These are phyloP conservation scores for Poecile atricapillus DNA, from an alignment of 2,113 vertebrate species.

Conservation along the genomic window DNA sequence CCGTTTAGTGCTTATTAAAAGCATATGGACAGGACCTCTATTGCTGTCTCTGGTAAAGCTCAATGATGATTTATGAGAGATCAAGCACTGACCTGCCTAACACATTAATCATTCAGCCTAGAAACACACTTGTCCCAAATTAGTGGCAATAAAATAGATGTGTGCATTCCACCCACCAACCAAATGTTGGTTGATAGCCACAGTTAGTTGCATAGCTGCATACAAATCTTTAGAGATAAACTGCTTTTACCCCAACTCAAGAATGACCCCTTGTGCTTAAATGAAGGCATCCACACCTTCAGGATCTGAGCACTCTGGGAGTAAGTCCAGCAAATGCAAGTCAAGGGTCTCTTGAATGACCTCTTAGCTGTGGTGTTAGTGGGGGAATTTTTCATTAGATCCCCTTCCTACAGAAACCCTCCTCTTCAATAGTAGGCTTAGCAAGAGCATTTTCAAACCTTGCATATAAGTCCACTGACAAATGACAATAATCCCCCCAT, in stretches of 20 bases:
- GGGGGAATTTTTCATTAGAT: background rate
- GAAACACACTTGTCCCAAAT: background rate
- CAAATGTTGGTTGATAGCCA: background rate
- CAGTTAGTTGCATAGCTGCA: background rate
- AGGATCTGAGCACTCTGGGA: background rate
- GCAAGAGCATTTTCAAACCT: background rate
- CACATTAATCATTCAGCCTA: background rate
- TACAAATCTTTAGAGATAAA: background rate
- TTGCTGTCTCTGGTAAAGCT: background rate
- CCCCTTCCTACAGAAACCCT: background rate
- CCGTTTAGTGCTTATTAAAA: constrained; percentile 20
- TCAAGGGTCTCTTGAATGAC: background rate
- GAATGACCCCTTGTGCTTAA: background rate
- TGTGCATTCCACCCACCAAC: background rate
- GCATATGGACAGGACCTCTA: background rate
- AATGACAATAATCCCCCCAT: background rate
- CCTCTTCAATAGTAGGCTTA: background rate
- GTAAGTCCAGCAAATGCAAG: background rate
- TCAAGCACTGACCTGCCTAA: background rate
- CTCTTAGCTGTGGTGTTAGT: background rate
- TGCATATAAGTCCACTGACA: fast-evolving
- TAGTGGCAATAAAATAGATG: background rate
- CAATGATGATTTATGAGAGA: constrained; percentile 20
- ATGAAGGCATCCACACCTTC: background rate
- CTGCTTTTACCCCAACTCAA: background rate